phyloP scores from a whole-genome alignment of 2,888 invertebrate genomes.

The Tiliacea citrago region DNA sequence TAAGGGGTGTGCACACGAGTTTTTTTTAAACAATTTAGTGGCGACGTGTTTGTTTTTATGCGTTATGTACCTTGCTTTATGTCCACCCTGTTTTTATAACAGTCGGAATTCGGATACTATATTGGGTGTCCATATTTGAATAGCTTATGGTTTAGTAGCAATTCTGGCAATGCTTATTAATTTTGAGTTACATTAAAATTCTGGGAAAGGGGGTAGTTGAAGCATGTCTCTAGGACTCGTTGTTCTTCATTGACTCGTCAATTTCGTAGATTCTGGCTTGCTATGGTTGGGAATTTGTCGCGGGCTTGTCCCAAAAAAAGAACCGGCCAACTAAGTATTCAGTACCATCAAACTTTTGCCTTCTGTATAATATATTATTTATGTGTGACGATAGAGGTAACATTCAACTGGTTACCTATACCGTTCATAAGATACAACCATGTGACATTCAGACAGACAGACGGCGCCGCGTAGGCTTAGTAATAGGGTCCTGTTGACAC shows the following conservation, averaged over 20 bases:
- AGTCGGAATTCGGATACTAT: conserved; percentile 12
- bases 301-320: background rate
- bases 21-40: conserved; percentile 59
- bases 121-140: conserved; percentile 20
- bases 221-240: conserved; percentile 11
- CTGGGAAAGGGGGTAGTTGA: background rate
- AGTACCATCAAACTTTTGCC: background rate
- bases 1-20: conserved; percentile 51
- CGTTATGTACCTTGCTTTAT: conserved; percentile 49
- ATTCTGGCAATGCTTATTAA: conserved; percentile 33
- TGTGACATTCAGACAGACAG: background rate
- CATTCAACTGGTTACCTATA: background rate
- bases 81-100: conserved; percentile 27
- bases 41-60: conserved; percentile 28
- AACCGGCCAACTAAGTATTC: background rate
- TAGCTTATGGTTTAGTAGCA: conserved; percentile 23
- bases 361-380: background rate
- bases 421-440: background rate
- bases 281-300: background rate
- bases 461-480: background rate
- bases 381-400: background rate
- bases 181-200: conserved; percentile 12
- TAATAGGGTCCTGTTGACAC: background rate
- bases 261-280: background rate
- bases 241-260: background rate